Evolutionary conservation across 2,113 vertebrate genomes (phyloP), one percentile per base, ranked within the genome.

Genomic region (Hirundichthys speculiger): DNA sequence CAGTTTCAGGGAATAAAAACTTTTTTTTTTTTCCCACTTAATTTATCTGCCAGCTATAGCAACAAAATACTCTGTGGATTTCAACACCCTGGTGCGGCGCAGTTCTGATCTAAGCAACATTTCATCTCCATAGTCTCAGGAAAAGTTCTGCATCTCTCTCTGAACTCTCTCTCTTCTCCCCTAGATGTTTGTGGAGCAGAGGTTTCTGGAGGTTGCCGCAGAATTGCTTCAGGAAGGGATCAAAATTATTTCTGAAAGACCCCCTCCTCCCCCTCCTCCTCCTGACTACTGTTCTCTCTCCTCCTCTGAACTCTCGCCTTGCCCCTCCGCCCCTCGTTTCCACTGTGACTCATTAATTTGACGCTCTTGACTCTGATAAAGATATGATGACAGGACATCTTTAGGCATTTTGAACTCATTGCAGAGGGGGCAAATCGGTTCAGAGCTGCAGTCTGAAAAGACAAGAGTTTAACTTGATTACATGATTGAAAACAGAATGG

Each of bases 301-400:
- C 42, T 54, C 63, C 52, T 25, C n/a, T n/a, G n/a, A n/a, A n/a
- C n/a, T n/a, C 30, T 34, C 30, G 30, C 6, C 25, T 27, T 6
- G 6, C 6, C 30, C 30, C 30, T 34, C 30, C 30, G 7, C 11
- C 34, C 61, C 47, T 57, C 54, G 40, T 49, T 18, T 68, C 62
- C 49, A 40, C 53, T 20, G 12, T 67, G 74, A 77, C 65, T 79
- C 69, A 61, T 83, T 81, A 72, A 54, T 57, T 57, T 49, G 47
- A 66, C 49, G 70, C 40, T 52, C 38, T 60, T 49, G 53, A 63
- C 49, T 61, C 27, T 40, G 50, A 40, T 69, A 76, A 75, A 45
- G 27, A 70, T 34, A 65, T 19, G 50, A 69, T 58, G 64, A 67
- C 40, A 19, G 30, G 60, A 43, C 49, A n/a, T 48, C 34, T 69